These are phyloP conservation scores for Trinorchestia longiramus DNA, from an alignment of 1,140 invertebrate genomes.

Conservation along the genomic window DNA sequence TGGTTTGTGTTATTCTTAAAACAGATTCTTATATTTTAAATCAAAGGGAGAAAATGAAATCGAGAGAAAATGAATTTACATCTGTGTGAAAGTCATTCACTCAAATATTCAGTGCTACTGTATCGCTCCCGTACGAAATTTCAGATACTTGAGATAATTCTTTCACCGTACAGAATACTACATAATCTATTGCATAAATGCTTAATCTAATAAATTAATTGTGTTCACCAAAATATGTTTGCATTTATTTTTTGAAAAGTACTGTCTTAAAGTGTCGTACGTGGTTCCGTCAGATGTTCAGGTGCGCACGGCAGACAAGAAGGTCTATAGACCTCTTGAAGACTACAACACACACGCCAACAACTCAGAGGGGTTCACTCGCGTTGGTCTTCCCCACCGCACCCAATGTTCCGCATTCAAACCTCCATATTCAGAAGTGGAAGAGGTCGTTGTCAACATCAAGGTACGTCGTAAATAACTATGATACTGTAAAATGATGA, in stretches of 20 bases:
- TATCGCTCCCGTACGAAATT: too few species aligned
- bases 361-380: not conserved
- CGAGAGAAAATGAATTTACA: too few species aligned
- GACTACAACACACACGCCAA: constrained; percentile 20
- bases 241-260: not conserved
- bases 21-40: too few species aligned
- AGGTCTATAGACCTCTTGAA: not conserved
- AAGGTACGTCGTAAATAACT: not conserved
- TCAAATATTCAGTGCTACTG: too few species aligned
- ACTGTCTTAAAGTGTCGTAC: not conserved
- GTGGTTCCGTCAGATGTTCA: not conserved
- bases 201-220: not conserved
- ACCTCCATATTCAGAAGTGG: not conserved
- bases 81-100: too few species aligned
- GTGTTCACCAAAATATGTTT: not conserved
- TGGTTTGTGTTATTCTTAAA: too few species aligned
- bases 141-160: not conserved
- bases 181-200: not conserved
- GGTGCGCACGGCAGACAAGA: not conserved
- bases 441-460: not conserved
- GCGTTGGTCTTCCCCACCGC: constrained; percentile 11
- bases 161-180: not conserved
- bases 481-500: not conserved
- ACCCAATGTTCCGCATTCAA: not conserved
- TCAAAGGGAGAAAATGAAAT: too few species aligned